Conservation (phyloP, 1,140 invertebrate species). For the Nasonia giraulti region DNA sequence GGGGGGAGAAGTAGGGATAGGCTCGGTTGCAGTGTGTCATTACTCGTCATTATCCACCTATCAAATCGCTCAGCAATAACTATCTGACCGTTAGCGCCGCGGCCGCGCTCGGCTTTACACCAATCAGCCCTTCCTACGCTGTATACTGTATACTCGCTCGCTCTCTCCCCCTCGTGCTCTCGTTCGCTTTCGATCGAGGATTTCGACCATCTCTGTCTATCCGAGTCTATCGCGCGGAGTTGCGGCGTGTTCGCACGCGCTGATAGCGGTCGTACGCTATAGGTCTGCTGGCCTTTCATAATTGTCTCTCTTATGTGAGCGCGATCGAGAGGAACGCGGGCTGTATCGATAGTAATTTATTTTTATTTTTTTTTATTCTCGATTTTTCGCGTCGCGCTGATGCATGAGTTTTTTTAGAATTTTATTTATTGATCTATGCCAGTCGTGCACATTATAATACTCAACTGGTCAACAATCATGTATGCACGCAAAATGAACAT, state of each 20-base stretch:
- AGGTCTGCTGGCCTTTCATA: constrained; percentile 15
- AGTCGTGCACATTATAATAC: too few species aligned
- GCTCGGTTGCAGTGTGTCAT: constrained; percentile 67
- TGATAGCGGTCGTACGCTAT: background rate
- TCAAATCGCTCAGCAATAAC: constrained; percentile 72
- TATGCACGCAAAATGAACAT: too few species aligned
- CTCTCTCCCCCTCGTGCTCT: background rate
- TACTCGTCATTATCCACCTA: constrained; percentile 73
- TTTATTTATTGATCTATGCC: too few species aligned
- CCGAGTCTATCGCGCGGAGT: background rate
- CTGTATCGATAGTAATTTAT: background rate
- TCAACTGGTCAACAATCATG: too few species aligned
- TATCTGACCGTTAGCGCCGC: constrained; percentile 63
- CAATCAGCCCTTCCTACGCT: constrained; percentile 12
- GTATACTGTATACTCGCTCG: background rate
- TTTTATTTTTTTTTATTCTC: background rate
- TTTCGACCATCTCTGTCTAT: constrained; percentile 12
- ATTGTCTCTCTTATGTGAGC: constrained; percentile 1
- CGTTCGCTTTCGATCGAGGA: background rate
- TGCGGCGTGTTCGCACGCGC: constrained; percentile 4
- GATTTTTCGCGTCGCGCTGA: too few species aligned
- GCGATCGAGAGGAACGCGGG: background rate
- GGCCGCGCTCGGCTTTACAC: constrained; percentile 45
- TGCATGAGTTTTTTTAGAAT: too few species aligned
- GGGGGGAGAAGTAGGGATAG: background rate